These are phyloP conservation scores for Sebastes umbrosus DNA, from an alignment of 2,797 vertebrate species.

Conservation along the genomic window DNA sequence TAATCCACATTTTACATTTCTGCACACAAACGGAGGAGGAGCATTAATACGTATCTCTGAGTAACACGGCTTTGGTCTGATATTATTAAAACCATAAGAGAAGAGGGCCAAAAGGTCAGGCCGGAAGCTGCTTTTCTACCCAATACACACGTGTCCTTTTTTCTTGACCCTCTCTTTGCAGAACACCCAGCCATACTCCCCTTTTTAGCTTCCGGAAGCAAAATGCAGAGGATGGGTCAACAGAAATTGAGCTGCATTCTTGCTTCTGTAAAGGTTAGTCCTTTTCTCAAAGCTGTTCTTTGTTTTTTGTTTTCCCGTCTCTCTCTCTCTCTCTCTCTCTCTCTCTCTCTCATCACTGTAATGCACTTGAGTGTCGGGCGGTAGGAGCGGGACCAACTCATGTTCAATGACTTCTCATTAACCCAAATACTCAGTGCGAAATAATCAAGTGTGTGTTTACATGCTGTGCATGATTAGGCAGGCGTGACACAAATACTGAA, in stretches of 20 bases:
- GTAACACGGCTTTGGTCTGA: slow-evolving; percentile 34
- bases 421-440: slow-evolving; percentile 70
- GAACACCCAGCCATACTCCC: slow-evolving; percentile 89
- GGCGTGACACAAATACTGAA: slow-evolving; percentile 73
- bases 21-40: slow-evolving; percentile 29
- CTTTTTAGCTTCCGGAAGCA: slow-evolving; percentile 87
- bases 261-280: slow-evolving; percentile 87
- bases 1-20: slow-evolving; percentile 4
- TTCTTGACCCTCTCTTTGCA: slow-evolving; percentile 84
- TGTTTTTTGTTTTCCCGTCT: slow-evolving; percentile 40
- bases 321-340: slow-evolving; percentile 23
- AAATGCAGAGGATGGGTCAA: slow-evolving; percentile 83
- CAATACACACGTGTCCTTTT: slow-evolving; percentile 78
- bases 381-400: slow-evolving; percentile 67
- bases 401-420: slow-evolving; percentile 78
- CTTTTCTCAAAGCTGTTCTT: slow-evolving; percentile 72
- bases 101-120: slow-evolving; percentile 47
- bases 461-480: slow-evolving; percentile 80
- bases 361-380: slow-evolving; percentile 50
- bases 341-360: slow-evolving; percentile 48
- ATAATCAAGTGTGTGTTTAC: slow-evolving; percentile 82
- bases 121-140: slow-evolving; percentile 69
- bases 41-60: background rate
- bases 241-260: slow-evolving; percentile 83
- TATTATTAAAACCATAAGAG: slow-evolving; percentile 19